These are phyloP conservation scores for Triplophysa siluroides DNA, from an alignment of 2,113 vertebrate genomes.

Conservation along the genomic window DNA sequence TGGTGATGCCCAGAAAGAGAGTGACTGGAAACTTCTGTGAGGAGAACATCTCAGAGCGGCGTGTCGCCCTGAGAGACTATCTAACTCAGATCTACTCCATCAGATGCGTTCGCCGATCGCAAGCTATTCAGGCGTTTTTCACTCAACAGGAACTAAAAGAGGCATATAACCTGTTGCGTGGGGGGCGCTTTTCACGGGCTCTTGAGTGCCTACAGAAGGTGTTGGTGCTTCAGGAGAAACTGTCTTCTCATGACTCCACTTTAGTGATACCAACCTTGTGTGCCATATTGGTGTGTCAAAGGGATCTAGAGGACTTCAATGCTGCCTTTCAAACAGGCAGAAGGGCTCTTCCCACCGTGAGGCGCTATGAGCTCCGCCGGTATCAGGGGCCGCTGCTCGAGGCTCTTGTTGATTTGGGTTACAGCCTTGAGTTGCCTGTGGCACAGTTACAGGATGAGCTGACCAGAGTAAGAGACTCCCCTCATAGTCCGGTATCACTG, in stretches of 20 bases:
- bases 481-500: constrained; percentile 60
- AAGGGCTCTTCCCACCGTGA: constrained; percentile 73
- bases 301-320: constrained; percentile 78
- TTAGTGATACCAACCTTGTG: constrained; percentile 79
- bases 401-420: constrained; percentile 82
- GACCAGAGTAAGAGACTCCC: constrained; percentile 70
- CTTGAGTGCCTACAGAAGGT: constrained; percentile 72
- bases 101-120: constrained; percentile 76
- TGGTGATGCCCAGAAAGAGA: constrained; percentile 81
- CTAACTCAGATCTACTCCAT: constrained; percentile 76
- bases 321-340: constrained; percentile 78
- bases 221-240: constrained; percentile 82
- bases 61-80: constrained; percentile 84
- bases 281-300: constrained; percentile 83
- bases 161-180: constrained; percentile 81
- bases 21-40: constrained; percentile 81
- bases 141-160: constrained; percentile 77
- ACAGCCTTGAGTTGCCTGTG: constrained; percentile 82
- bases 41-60: constrained; percentile 81
- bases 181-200: constrained; percentile 81
- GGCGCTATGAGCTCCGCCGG: constrained; percentile 64
- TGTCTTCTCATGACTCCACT: constrained; percentile 71
- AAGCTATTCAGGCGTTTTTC: constrained; percentile 79
- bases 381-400: constrained; percentile 81
- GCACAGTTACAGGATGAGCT: constrained; percentile 82